These are phyloP conservation scores for Porites rus DNA, from an alignment of 92 coral and sea anemone species.

Conservation along the genomic window DNA sequence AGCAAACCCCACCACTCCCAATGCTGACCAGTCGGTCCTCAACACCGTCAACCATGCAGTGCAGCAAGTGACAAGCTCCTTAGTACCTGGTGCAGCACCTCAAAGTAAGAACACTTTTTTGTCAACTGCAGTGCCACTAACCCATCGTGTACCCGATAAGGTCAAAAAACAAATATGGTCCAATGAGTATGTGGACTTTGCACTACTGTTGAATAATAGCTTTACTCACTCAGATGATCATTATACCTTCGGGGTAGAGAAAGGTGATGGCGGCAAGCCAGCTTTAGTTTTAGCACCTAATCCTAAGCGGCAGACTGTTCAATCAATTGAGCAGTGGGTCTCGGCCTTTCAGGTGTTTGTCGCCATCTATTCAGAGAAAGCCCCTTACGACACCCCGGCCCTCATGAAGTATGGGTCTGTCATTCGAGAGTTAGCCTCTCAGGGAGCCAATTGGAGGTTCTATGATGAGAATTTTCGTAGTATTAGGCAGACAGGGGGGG, in stretches of 20 bases:
- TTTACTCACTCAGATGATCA: not conserved
- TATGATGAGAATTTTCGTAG: too few relatives aligned
- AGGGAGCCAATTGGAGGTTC: slow-evolving; percentile 36
- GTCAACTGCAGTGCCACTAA: slow-evolving; percentile 2
- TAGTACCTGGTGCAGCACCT: not conserved
- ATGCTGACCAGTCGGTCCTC: not conserved
- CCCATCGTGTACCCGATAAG: not conserved
- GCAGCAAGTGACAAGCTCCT: not conserved
- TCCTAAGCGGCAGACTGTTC: not conserved
- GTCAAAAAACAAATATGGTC: slow-evolving; percentile 25
- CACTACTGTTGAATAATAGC: not conserved
- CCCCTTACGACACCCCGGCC: slow-evolving; percentile 16
- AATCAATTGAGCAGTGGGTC: slow-evolving; percentile 4
- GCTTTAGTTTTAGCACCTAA: not conserved
- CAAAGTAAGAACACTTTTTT: slow-evolving; percentile 18
- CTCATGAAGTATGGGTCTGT: slow-evolving; percentile 39
- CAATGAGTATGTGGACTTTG: slow-evolving; percentile 18
- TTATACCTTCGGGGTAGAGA: slow-evolving; percentile 9
- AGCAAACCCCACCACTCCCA: not conserved
- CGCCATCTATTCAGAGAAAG: slow-evolving; percentile 7
- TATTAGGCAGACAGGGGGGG: too few relatives aligned
- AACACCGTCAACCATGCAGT: not conserved
- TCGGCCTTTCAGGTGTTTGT: slow-evolving; percentile 32
- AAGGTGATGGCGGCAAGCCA: not conserved
- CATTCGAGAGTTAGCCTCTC: slow-evolving; percentile 9